Conservation (phyloP, 2,113 vertebrate species). For the Paracanthobrama guichenoti region DNA sequence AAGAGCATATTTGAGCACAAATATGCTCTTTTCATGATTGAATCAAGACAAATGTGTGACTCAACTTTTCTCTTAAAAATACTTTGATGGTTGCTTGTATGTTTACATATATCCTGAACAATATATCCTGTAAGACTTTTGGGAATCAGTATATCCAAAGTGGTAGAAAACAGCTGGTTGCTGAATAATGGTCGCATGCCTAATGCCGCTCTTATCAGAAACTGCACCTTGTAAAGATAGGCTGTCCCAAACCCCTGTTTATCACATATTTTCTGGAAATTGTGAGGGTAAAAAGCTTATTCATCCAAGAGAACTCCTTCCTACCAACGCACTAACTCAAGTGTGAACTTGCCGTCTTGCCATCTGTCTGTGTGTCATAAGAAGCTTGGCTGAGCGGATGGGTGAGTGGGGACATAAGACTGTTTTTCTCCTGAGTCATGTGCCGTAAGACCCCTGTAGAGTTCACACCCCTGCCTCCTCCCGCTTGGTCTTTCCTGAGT, state of each 20-base stretch:
- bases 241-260: constrained; percentile 50
- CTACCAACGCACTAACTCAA: background rate
- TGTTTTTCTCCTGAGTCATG: constrained; percentile 62
- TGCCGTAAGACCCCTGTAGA: constrained; percentile 26
- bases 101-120: constrained; percentile 4
- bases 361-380: constrained; percentile 60
- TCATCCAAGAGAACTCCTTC: constrained; percentile 58
- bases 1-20: background rate
- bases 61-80: background rate
- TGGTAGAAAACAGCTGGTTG: constrained; percentile 36
- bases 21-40: background rate
- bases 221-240: constrained; percentile 40
- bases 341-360: constrained; percentile 38
- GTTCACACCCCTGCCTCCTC: constrained; percentile 9
- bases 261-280: constrained; percentile 44
- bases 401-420: constrained; percentile 42
- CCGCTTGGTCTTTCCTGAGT: constrained; percentile 52
- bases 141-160: constrained; percentile 29
- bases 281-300: constrained; percentile 56
- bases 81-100: background rate
- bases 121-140: background rate
- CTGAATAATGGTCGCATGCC: constrained; percentile 6
- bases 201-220: constrained; percentile 64
- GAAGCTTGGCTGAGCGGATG: constrained; percentile 57
- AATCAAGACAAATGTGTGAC: background rate